Evolutionary conservation across 2,797 vertebrate species (phyloP).

Genomic region (Ambastaia sidthimunki): DNA sequence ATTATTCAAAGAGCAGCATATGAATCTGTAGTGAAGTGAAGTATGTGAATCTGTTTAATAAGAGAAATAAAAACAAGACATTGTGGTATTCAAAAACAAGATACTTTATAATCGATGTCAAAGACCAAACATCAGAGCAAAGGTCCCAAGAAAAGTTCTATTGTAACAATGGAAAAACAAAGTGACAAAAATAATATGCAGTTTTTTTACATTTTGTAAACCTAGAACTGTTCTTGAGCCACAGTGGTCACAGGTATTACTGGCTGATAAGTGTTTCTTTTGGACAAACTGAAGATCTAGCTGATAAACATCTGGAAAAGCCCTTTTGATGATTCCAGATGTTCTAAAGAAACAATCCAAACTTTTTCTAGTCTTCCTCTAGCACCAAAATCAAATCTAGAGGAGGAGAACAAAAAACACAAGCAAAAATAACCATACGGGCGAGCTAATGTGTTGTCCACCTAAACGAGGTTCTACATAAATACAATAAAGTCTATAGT

Average conservation of each 20-base stretch:
- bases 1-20: too few species aligned
- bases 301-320: constrained; percentile 71
- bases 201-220: constrained; percentile 80
- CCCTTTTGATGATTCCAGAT: constrained; percentile 77
- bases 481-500: constrained; percentile 86
- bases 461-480: constrained; percentile 86
- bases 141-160: constrained; percentile 77
- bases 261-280: constrained; percentile 75
- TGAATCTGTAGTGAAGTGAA: too few species aligned
- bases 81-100: constrained; percentile 80
- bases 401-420: constrained; percentile 28
- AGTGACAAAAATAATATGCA: constrained; percentile 73
- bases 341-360: constrained; percentile 64
- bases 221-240: constrained; percentile 82
- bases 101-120: constrained; percentile 90
- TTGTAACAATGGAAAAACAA: constrained; percentile 81
- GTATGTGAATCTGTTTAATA: too few species aligned
- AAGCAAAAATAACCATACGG: constrained; percentile 63
- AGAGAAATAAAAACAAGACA: constrained; percentile 73
- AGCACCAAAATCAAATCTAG: constrained; percentile 68
- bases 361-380: constrained; percentile 59
- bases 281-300: constrained; percentile 74
- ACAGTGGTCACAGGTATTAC: constrained; percentile 85
- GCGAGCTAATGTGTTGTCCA: constrained; percentile 75
- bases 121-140: constrained; percentile 84